Conservation (phyloP, 2,888 invertebrate genomes). For the Caenorhabditis afra region DNA sequence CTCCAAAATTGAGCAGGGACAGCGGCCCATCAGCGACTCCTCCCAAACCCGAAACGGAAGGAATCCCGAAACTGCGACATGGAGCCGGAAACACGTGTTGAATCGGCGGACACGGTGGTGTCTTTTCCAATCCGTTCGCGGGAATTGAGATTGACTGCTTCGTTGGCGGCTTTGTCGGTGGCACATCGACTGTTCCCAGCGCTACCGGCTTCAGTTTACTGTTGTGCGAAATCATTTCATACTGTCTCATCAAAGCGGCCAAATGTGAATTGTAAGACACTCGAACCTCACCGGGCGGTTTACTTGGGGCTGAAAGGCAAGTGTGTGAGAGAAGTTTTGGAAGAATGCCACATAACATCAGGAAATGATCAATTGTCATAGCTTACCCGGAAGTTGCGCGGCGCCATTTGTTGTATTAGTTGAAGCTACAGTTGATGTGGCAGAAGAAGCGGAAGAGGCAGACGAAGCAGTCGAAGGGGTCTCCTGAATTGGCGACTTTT, state of each 20-base stretch:
- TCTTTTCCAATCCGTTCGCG: not conserved
- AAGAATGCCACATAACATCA: too few relatives aligned
- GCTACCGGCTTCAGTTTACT: conserved; percentile 1
- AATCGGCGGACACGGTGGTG: not conserved
- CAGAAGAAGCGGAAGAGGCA: not conserved
- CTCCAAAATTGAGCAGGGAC: conserved; percentile 3
- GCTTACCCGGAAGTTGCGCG: too few relatives aligned
- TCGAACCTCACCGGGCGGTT: not conserved
- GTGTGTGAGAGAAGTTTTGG: too few relatives aligned
- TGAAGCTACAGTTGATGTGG: not conserved
- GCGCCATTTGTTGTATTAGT: too few relatives aligned
- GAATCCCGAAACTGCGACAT: not conserved
- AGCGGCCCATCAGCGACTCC: not conserved
- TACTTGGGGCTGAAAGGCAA: too few relatives aligned
- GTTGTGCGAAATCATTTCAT: conserved; percentile 12
- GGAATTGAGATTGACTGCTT: not conserved
- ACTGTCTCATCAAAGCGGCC: conserved; percentile 28
- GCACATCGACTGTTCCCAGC: not conserved
- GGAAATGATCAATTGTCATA: too few relatives aligned
- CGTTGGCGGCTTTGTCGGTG: not conserved
- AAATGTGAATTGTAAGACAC: conserved; percentile 6
- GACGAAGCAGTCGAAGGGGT: not conserved
- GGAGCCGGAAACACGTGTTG: conserved; percentile 1
- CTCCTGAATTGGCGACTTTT: not conserved
- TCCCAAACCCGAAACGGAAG: not conserved